Conservation (phyloP, 1,140 invertebrate species). For the Contarinia nasturtii region DNA sequence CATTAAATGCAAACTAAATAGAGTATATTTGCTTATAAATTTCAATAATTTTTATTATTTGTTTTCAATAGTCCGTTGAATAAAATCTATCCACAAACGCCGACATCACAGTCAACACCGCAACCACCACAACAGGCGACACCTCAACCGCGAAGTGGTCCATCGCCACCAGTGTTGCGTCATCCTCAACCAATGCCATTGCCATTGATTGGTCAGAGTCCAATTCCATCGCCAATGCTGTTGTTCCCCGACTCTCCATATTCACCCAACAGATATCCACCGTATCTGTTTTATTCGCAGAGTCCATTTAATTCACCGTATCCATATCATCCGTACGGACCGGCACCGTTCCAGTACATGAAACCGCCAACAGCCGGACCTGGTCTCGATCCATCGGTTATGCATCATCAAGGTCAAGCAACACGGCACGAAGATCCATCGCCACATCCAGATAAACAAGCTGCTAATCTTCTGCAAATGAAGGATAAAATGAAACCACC, state of each 20-base stretch:
- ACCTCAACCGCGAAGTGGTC: slow-evolving; percentile 10
- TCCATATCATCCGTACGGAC: slow-evolving; percentile 20
- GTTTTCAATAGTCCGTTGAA: slow-evolving; percentile 14
- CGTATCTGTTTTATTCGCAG: slow-evolving; percentile 22
- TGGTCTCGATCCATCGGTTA: slow-evolving; percentile 14
- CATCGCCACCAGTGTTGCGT: slow-evolving; percentile 22
- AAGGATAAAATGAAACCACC: slow-evolving; percentile 19
- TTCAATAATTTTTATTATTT: too few species aligned
- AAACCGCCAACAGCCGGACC: slow-evolving; percentile 19
- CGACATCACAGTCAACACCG: slow-evolving; percentile 20
- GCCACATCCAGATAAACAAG: slow-evolving; percentile 3
- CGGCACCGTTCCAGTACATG: slow-evolving; percentile 18
- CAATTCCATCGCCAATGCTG: slow-evolving; percentile 19
- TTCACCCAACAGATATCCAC: slow-evolving; percentile 21
- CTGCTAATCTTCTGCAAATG: slow-evolving; percentile 1
- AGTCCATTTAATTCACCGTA: slow-evolving; percentile 23
- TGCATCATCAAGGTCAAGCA: slow-evolving; percentile 16
- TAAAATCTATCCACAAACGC: slow-evolving; percentile 17
- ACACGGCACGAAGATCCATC: slow-evolving; percentile 11
- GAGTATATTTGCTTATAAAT: too few species aligned
- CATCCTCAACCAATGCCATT: slow-evolving; percentile 21
- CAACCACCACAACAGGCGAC: slow-evolving; percentile 22
- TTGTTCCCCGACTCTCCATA: slow-evolving; percentile 23
- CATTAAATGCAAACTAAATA: too few species aligned
- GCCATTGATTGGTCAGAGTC: slow-evolving; percentile 17